Percentiles rank a stretch among this genome's conserved stretches.
Evolutionary conservation across 2,888 invertebrate species (phyloP).

Genomic region (Melangyna quadrimaculata): DNA sequence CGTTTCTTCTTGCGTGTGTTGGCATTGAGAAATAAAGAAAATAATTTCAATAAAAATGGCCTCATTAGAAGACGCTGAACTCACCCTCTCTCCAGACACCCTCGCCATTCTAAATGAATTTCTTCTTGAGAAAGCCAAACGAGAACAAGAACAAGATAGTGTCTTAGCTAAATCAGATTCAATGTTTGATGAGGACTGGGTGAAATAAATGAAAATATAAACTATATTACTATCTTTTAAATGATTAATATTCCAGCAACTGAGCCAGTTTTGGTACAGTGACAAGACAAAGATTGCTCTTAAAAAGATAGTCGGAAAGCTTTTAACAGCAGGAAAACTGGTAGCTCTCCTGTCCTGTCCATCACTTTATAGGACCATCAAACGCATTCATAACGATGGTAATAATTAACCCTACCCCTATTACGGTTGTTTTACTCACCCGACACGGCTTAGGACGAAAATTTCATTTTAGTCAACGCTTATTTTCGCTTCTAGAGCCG

Average conservation of each 20-base stretch:
- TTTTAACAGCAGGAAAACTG: constrained; percentile 81
- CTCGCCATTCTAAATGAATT: constrained; percentile 90
- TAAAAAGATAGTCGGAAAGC: constrained; percentile 85
- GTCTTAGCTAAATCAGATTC: constrained; percentile 78
- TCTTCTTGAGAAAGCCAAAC: constrained; percentile 86
- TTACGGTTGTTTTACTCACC: too few species aligned
- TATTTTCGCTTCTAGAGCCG: too few species aligned
- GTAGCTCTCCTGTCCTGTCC: constrained; percentile 95
- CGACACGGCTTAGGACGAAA: too few species aligned
- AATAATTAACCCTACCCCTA: constrained; percentile 38
- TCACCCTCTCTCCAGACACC: constrained; percentile 86
- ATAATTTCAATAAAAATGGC: too few species aligned
- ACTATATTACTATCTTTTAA: not conserved
- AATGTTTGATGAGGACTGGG: constrained; percentile 91
- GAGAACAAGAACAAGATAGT: constrained; percentile 82
- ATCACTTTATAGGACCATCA: constrained; percentile 88
- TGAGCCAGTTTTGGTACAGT: constrained; percentile 99
- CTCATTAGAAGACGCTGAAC: constrained; percentile 82
- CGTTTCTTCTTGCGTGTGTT: too few species aligned
- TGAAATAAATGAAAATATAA: constrained; percentile 77
- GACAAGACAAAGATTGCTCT: constrained; percentile 88
- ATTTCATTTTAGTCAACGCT: too few species aligned
- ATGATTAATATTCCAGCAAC: constrained; percentile 85
- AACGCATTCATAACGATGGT: constrained; percentile 79
- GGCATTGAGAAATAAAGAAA: too few species aligned